Percentiles rank a stretch among this genome's conserved stretches.
phyloP scores from a whole-genome alignment of 2,888 invertebrate genomes.

The Iselma pallidipennis region DNA sequence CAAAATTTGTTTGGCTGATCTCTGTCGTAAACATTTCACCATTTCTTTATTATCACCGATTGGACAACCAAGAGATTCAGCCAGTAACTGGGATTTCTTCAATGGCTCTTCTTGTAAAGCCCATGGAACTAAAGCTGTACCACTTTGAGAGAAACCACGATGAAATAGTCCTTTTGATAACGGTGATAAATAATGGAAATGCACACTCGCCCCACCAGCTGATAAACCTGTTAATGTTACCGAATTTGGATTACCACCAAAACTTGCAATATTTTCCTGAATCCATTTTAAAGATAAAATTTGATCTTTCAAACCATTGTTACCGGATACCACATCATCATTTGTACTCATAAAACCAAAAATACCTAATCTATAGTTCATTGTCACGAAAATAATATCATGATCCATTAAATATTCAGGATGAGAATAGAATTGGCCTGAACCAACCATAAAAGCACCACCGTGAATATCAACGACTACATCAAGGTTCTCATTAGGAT shows the following conservation, averaged over 20 bases:
- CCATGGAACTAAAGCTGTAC: conserved; percentile 43
- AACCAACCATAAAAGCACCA: conserved; percentile 66
- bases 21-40: conserved; percentile 42
- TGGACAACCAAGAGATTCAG: conserved; percentile 41
- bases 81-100: conserved; percentile 37
- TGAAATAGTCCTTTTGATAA: conserved; percentile 54
- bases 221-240: conserved; percentile 69
- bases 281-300: conserved; percentile 68
- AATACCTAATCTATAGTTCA: conserved; percentile 70
- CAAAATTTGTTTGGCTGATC: conserved; percentile 39
- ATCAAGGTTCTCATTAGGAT: conserved; percentile 51
- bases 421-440: conserved; percentile 58
- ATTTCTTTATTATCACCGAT: conserved; percentile 31
- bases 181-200: conserved; percentile 69
- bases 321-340: conserved; percentile 67
- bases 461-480: conserved; percentile 67
- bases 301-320: conserved; percentile 73
- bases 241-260: conserved; percentile 69
- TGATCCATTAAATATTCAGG: conserved; percentile 63
- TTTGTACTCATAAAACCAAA: conserved; percentile 73
- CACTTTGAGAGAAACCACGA: conserved; percentile 46
- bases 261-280: conserved; percentile 65
- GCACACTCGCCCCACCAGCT: conserved; percentile 71
- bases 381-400: conserved; percentile 65
- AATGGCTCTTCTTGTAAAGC: conserved; percentile 36